Conservation (phyloP, 2,888 invertebrate species). For the Acleris literana region DNA sequence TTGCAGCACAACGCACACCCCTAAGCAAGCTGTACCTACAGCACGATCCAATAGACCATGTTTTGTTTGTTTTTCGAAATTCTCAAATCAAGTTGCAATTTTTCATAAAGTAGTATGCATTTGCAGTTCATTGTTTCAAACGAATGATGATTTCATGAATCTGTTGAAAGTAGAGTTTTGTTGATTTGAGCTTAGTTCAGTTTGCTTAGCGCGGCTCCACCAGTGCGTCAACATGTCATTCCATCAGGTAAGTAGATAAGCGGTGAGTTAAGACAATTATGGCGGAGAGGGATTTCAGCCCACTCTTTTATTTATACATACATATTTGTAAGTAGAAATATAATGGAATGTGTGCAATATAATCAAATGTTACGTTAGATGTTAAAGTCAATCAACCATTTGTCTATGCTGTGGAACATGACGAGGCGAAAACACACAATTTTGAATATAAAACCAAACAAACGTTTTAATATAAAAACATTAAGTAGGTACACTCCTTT, state of each 20-base stretch:
- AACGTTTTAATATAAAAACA: too few relatives aligned
- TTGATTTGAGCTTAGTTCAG: constrained; percentile 46
- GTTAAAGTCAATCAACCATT: constrained; percentile 60
- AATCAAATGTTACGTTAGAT: constrained; percentile 72
- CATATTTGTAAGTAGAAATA: constrained; percentile 45
- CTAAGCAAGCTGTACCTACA: constrained; percentile 67
- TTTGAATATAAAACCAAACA: too few relatives aligned
- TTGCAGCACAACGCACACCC: constrained; percentile 70
- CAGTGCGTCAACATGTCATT: constrained; percentile 75
- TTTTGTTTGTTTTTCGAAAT: neutral
- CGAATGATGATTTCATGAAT: neutral
- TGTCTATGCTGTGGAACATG: constrained; percentile 47
- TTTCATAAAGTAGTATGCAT: constrained; percentile 10
- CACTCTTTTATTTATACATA: constrained; percentile 69
- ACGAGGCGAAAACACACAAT: neutral
- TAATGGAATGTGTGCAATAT: constrained; percentile 80
- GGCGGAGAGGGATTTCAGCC: constrained; percentile 83
- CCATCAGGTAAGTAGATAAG: constrained; percentile 73
- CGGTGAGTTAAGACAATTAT: constrained; percentile 83
- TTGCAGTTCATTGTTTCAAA: constrained; percentile 3
- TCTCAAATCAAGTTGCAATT: neutral
- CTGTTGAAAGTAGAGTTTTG: constrained; percentile 16
- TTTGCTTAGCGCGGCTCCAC: constrained; percentile 75
- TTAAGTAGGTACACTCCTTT: too few relatives aligned
- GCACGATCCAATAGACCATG: constrained; percentile 20